phyloP scores from a whole-genome alignment of 2,113 vertebrate genomes.

The Nycticorax nycticorax region DNA sequence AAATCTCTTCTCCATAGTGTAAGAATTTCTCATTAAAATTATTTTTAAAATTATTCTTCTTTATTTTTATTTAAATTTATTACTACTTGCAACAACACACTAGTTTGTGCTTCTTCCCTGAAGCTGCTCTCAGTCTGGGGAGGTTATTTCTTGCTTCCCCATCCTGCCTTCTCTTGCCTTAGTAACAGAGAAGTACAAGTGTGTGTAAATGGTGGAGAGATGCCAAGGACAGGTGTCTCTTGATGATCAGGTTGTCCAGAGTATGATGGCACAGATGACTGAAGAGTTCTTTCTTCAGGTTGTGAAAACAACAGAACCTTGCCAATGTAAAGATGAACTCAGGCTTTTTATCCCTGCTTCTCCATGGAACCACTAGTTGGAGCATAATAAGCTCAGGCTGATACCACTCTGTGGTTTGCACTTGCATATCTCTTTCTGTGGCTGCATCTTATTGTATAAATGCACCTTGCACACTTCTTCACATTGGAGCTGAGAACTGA shows the following conservation, averaged over 20 bases:
- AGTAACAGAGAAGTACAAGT: rapidly evolving
- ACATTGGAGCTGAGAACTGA: neutral
- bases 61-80: neutral
- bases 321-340: neutral
- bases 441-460: rapidly evolving
- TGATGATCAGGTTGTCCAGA: neutral
- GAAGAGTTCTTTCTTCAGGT: neutral
- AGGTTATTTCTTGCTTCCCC: neutral
- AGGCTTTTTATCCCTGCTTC: neutral
- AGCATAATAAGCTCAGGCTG: neutral
- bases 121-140: neutral
- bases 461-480: neutral
- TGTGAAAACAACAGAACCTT: neutral
- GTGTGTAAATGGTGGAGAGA: neutral
- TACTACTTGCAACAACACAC: neutral
- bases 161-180: neutral
- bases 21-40: neutral
- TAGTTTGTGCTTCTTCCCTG: neutral
- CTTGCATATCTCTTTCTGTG: neutral
- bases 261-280: neutral
- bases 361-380: neutral
- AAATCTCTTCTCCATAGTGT: neutral
- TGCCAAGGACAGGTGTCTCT: neutral
- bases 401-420: neutral
- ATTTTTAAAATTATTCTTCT: neutral